These are phyloP conservation scores for Uria lomvia DNA, from an alignment of 2,113 vertebrate genomes.

Conservation along the genomic window DNA sequence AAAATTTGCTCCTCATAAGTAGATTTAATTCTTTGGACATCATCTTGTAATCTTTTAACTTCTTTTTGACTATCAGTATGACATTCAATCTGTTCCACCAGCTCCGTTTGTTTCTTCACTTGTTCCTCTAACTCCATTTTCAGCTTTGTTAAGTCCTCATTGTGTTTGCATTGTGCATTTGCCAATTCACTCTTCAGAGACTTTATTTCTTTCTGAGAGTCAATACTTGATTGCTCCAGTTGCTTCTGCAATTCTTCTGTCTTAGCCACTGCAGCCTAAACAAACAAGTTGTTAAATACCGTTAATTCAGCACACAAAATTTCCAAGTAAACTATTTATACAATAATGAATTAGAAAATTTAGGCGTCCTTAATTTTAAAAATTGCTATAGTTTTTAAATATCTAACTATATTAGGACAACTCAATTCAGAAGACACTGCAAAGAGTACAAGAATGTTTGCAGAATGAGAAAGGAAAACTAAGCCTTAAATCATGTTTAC, in stretches of 20 bases:
- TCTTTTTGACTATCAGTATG: slow-evolving; percentile 50
- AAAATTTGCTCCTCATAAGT: slow-evolving; percentile 78
- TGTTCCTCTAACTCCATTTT: slow-evolving; percentile 78
- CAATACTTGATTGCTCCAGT: slow-evolving; percentile 68
- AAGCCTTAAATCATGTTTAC: not conserved
- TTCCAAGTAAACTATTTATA: not conserved
- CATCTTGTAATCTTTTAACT: slow-evolving; percentile 66
- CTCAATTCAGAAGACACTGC: not conserved
- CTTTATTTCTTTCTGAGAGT: slow-evolving; percentile 75
- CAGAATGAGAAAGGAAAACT: not conserved
- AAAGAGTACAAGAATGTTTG: not conserved
- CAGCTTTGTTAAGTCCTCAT: slow-evolving; percentile 75
- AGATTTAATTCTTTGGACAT: slow-evolving; percentile 63
- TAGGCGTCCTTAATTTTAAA: not conserved
- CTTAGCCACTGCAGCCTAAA: slow-evolving; percentile 76
- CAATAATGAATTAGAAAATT: not conserved
- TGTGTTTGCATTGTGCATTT: slow-evolving; percentile 70
- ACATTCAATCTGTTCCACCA: slow-evolving; percentile 69
- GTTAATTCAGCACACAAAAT: not conserved
- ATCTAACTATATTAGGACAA: not conserved
- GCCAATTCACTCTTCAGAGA: slow-evolving; percentile 74
- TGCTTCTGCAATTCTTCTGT: slow-evolving; percentile 73
- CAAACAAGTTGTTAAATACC: slow-evolving; percentile 36
- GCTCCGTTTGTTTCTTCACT: slow-evolving; percentile 64
- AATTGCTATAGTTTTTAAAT: not conserved